Evolutionary conservation across 2,113 vertebrate genomes (phyloP), one percentile per base, ranked within the genome.

Genomic region (Petroica traversi): DNA sequence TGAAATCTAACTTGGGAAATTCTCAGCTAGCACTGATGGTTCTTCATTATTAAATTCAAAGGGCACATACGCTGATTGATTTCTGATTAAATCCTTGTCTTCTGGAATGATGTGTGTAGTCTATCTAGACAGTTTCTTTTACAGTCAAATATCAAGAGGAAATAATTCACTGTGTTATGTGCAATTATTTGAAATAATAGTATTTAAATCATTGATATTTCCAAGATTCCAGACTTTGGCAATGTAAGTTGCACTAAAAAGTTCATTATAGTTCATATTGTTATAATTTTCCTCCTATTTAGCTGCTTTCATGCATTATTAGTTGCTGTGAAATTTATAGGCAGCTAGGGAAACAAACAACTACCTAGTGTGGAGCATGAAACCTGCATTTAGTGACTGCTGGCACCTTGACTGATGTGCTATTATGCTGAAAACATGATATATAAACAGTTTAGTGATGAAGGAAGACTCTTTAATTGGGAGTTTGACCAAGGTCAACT

Each of bases 41-140:
- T 97, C 45, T 55, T 93, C 67, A 67, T 85, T 88, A 88, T 64
- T 94, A 90, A 95, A 88, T 93, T 93, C 88, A 72, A 95, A 93
- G 67, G 51, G 34, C 59, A 67, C 93, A 57, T 86, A 36, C 45
- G 26, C 55, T 90, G 92, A 82, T 88, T 91, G 81, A 88, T 85
- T 95, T 62, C 36, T 90, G 52, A 89, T 92, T 95, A 96, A 95
- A 88, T 78, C 51, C 6, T 23, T 88, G 73, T 55, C 59, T 71
- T 93, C 25, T 62, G 43, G 28, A 94, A 66, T 16, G 11, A 64
- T 93, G 55, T 8, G 23, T 34, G 19, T 96, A 61, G 94, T 92
- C 92, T 92, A 85, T 85, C 15, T 25, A 49, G 77, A 24, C 64
- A 58, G 38, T 93, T 95, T 84, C 55, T 96, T 95, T 96, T 74